These are phyloP conservation scores for Melanophora roralis DNA, from an alignment of 2,888 invertebrate genomes.

Conservation along the genomic window DNA sequence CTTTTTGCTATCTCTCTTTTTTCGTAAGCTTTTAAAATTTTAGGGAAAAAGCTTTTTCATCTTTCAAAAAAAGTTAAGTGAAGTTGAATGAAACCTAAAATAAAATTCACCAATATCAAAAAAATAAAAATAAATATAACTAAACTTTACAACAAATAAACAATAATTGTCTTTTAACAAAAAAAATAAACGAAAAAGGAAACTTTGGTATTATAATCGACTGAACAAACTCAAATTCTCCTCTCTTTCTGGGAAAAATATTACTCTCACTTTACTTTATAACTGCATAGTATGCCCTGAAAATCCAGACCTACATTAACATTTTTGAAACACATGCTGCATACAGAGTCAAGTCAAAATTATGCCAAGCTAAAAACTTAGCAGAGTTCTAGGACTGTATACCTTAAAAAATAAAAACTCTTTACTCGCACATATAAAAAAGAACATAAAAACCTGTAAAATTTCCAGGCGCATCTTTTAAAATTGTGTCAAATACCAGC, in stretches of 20 bases:
- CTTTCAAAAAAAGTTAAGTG: not conserved
- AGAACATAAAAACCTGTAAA: slow-evolving; percentile 53
- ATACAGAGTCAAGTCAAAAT: slow-evolving; percentile 67
- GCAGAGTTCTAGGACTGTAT: slow-evolving; percentile 52
- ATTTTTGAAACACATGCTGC: slow-evolving; percentile 45
- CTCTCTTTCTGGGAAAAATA: not conserved
- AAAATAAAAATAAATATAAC: too few relatives aligned
- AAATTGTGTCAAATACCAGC: slow-evolving; percentile 63
- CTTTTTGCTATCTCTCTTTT: not conserved
- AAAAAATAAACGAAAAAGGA: too few relatives aligned
- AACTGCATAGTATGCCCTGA: slow-evolving; percentile 65
- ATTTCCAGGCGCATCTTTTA: slow-evolving; percentile 60
- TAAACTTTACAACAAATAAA: too few relatives aligned
- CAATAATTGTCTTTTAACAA: too few relatives aligned
- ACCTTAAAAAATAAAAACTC: slow-evolving; percentile 9
- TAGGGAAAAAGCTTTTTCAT: not conserved
- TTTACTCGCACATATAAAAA: not conserved
- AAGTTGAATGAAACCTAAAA: too few relatives aligned
- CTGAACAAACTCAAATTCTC: too few relatives aligned
- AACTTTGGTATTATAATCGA: too few relatives aligned
- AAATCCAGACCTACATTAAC: slow-evolving; percentile 76
- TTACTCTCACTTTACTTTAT: slow-evolving; percentile 43
- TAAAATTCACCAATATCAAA: too few relatives aligned
- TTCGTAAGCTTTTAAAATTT: too few relatives aligned
- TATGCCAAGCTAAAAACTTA: slow-evolving; percentile 71